Evolutionary conservation across 2,888 invertebrate species (phyloP).

Genomic region (Resseliella maxima): DNA sequence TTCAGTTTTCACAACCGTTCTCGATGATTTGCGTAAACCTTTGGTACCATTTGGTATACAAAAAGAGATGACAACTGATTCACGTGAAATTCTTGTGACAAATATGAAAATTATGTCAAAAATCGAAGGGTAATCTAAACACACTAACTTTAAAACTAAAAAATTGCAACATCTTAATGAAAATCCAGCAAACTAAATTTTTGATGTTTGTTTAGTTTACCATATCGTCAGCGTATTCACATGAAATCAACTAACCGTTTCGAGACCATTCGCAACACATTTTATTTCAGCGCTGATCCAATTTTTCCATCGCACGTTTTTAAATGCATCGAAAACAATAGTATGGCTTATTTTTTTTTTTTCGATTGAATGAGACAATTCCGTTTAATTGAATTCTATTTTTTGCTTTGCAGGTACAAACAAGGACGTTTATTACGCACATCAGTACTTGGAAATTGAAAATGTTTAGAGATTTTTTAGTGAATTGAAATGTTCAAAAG

Average conservation of each 20-base stretch:
- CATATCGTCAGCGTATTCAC: conserved; percentile 64
- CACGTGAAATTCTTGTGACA: conserved; percentile 64
- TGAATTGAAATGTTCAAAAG: too few species aligned
- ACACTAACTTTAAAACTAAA: background rate
- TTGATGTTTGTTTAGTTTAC: conserved; percentile 60
- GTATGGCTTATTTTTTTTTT: conserved; percentile 59
- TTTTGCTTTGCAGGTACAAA: background rate
- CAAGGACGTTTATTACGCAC: background rate
- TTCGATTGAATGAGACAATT: background rate
- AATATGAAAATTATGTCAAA: conserved; percentile 63
- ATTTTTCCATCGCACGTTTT: conserved; percentile 64
- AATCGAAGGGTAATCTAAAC: conserved; percentile 62
- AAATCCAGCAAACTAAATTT: background rate
- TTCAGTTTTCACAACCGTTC: conserved; percentile 64
- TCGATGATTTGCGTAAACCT: conserved; percentile 63
- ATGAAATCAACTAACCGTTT: conserved; percentile 64
- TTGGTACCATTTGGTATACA: conserved; percentile 59
- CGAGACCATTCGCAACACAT: conserved; percentile 63
- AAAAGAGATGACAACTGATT: conserved; percentile 63
- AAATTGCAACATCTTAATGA: too few species aligned
- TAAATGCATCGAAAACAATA: conserved; percentile 62
- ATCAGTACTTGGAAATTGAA: conserved; percentile 53
- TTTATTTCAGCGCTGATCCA: conserved; percentile 65
- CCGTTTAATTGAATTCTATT: background rate
- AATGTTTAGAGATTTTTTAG: background rate